Conservation (phyloP, 2,113 vertebrate species). For the Patagioenas fasciata region DNA sequence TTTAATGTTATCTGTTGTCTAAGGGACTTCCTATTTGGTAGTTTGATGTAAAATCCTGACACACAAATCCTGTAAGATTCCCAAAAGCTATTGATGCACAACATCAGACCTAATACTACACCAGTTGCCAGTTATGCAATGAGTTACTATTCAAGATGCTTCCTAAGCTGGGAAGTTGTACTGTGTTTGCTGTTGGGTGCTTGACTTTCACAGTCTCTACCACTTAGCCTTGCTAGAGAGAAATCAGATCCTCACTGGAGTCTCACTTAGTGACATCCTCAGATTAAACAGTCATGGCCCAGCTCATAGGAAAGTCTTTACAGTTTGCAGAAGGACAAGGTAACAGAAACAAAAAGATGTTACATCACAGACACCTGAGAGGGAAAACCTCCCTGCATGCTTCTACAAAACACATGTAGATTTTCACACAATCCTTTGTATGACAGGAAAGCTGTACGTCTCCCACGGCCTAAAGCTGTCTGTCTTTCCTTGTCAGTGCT, state of each 20-base stretch:
- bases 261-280: background rate
- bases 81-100: background rate
- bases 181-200: background rate
- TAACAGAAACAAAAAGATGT: background rate
- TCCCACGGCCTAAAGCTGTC: background rate
- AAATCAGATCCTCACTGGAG: background rate
- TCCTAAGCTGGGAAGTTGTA: background rate
- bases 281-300: background rate
- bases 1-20: background rate
- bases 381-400: background rate
- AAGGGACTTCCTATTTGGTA: background rate
- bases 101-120: background rate
- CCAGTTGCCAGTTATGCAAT: background rate
- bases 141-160: background rate
- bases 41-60: background rate
- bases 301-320: background rate
- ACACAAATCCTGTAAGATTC: background rate
- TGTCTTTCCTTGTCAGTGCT: background rate
- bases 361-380: background rate
- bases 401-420: background rate
- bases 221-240: background rate
- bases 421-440: background rate
- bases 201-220: background rate
- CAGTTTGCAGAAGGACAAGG: background rate
- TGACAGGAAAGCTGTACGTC: background rate